These are phyloP conservation scores for Tineola bisselliella DNA, from an alignment of 2,888 invertebrate species.

Conservation along the genomic window DNA sequence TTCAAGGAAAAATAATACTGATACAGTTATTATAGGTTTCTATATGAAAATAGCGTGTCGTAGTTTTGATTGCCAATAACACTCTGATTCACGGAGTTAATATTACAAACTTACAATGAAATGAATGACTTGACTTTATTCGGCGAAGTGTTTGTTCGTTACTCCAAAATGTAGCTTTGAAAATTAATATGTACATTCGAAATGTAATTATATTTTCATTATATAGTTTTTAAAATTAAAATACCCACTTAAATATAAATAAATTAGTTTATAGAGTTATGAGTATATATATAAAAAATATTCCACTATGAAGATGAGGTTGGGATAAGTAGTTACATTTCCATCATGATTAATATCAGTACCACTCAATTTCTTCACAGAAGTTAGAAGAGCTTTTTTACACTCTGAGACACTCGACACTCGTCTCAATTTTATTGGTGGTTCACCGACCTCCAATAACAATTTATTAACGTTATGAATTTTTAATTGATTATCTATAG, in stretches of 20 bases:
- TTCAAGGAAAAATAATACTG: neutral
- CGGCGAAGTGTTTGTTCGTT: neutral
- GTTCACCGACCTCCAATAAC: no score
- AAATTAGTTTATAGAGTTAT: neutral
- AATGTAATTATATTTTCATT: no score
- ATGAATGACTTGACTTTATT: slow-evolving; percentile 2
- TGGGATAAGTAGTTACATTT: neutral
- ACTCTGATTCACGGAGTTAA: neutral
- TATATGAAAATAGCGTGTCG: neutral
- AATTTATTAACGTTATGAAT: no score
- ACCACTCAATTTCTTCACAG: no score
- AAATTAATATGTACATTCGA: neutral
- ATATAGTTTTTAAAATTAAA: no score
- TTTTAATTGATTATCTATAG: no score
- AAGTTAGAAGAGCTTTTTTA: no score
- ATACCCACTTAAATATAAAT: no score
- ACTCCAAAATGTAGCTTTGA: neutral
- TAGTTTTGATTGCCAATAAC: neutral
- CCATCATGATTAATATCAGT: slow-evolving; percentile 28
- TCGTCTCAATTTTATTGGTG: no score
- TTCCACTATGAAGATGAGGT: neutral
- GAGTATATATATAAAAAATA: neutral
- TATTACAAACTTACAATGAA: slow-evolving; percentile 7
- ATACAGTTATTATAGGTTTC: neutral
- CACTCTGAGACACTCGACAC: no score